Evolutionary conservation across 2,797 vertebrate species (phyloP).

Genomic region (Okamejei kenojei): DNA sequence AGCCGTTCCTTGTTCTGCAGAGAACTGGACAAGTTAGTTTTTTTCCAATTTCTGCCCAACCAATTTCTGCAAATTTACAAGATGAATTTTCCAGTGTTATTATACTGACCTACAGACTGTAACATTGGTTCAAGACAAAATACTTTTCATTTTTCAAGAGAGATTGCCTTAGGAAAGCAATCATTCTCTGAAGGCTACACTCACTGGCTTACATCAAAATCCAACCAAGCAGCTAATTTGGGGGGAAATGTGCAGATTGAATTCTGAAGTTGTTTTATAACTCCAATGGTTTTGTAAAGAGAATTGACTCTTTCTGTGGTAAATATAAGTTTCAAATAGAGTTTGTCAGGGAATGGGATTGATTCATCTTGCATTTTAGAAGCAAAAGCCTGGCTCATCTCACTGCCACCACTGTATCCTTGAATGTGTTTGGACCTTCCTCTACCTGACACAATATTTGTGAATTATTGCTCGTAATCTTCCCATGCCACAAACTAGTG

Average conservation of each 20-base stretch:
- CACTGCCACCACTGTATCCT: neutral
- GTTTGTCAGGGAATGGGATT: neutral
- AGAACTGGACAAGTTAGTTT: conserved; percentile 25
- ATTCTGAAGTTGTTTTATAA: neutral
- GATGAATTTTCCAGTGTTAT: neutral
- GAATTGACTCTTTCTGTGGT: neutral
- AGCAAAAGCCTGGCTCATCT: neutral
- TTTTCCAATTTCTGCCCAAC: conserved; percentile 2
- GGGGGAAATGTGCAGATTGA: conserved; percentile 6
- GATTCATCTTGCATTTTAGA: neutral
- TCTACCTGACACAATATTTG: neutral
- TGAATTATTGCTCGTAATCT: neutral
- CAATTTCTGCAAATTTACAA: conserved; percentile 33
- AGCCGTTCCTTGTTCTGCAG: neutral
- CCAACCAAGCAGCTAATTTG: neutral
- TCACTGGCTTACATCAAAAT: neutral
- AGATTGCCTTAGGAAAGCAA: conserved; percentile 31
- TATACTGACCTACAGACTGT: conserved; percentile 25
- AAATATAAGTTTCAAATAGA: neutral
- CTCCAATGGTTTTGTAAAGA: neutral
- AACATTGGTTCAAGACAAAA: conserved; percentile 33
- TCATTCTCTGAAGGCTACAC: neutral
- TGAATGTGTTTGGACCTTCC: neutral
- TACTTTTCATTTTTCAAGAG: conserved; percentile 25
- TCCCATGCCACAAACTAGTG: neutral